Evolutionary conservation across 2,113 vertebrate species (phyloP).

Genomic region (Phasianus colchicus): DNA sequence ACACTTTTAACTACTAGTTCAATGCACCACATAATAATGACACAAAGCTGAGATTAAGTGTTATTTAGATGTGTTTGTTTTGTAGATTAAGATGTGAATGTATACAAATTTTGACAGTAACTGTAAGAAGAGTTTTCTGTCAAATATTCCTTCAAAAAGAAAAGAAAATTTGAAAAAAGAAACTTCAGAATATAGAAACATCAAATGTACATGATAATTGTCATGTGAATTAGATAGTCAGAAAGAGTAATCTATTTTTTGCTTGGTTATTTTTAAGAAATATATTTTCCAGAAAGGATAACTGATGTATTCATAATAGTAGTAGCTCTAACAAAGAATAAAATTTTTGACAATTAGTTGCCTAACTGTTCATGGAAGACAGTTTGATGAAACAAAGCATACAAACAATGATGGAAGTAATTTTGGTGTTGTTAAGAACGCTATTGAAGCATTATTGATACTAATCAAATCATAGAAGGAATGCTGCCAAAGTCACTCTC

Average conservation of each 20-base stretch:
- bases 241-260: background rate
- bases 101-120: background rate
- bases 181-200: background rate
- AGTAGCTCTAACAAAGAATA: background rate
- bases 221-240: background rate
- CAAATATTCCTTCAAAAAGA: background rate
- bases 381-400: background rate
- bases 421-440: background rate
- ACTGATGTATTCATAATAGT: background rate
- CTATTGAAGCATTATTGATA: background rate
- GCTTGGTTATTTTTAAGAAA: background rate
- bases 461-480: accelerated
- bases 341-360: background rate
- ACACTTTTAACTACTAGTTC: background rate
- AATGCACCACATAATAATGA: background rate
- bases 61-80: background rate
- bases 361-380: background rate
- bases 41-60: background rate
- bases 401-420: background rate
- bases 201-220: background rate
- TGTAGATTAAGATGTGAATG: background rate
- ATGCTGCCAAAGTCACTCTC: background rate
- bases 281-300: background rate
- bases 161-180: background rate
- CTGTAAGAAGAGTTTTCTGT: background rate